phyloP scores from a whole-genome alignment of 2,888 invertebrate species.

The Lymantria monacha region DNA sequence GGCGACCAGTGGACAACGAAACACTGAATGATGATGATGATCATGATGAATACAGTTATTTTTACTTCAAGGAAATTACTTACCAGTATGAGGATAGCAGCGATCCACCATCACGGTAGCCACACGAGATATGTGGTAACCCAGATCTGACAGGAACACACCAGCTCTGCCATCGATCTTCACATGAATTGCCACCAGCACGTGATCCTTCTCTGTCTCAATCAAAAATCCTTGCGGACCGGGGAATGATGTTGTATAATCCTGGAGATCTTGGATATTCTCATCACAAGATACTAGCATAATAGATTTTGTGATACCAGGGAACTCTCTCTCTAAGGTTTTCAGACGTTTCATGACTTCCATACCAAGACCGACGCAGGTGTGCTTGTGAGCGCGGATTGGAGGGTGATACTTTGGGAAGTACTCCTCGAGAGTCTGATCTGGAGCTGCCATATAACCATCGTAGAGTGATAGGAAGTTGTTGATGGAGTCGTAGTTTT shows the following conservation, averaged over 20 bases:
- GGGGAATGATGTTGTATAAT: slow-evolving; percentile 84
- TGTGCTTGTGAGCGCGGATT: slow-evolving; percentile 92
- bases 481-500: slow-evolving; percentile 95
- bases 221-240: slow-evolving; percentile 83
- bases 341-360: slow-evolving; percentile 89
- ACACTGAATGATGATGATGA: too few species aligned
- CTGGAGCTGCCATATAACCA: slow-evolving; percentile 85
- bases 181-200: slow-evolving; percentile 90
- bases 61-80: slow-evolving; percentile 19
- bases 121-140: slow-evolving; percentile 94
- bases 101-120: slow-evolving; percentile 94
- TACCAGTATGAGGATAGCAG: slow-evolving; percentile 94
- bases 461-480: slow-evolving; percentile 89
- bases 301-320: slow-evolving; percentile 86
- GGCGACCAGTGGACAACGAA: too few species aligned
- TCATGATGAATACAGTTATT: too few species aligned
- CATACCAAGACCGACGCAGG: slow-evolving; percentile 94
- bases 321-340: slow-evolving; percentile 83
- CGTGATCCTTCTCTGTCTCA: slow-evolving; percentile 93
- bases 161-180: slow-evolving; percentile 88
- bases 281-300: slow-evolving; percentile 94
- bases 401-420: slow-evolving; percentile 92
- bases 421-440: slow-evolving; percentile 87
- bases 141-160: slow-evolving; percentile 92
- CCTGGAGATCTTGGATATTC: slow-evolving; percentile 84